Evolutionary conservation across 1,140 invertebrate genomes (phyloP).

Genomic region (Macrobrachium rosenbergii): DNA sequence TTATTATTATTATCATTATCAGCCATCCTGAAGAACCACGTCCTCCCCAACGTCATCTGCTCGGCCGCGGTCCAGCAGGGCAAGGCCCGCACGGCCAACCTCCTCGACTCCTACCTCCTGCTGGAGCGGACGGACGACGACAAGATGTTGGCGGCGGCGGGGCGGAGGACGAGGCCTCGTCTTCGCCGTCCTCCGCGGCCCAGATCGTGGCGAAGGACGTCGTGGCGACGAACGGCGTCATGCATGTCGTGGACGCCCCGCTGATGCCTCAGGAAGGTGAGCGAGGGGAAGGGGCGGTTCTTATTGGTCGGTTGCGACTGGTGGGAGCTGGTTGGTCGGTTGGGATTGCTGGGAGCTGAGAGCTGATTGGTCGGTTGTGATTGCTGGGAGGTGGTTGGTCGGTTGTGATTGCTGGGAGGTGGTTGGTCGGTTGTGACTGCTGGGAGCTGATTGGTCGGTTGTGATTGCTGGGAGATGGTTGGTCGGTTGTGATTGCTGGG

Average conservation of each 20-base stretch:
- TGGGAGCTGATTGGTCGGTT: too few relatives aligned
- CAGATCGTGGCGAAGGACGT: conserved; percentile 72
- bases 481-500: too few relatives aligned
- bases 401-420: too few relatives aligned
- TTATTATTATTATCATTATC: too few relatives aligned
- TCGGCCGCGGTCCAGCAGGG: conserved; percentile 73
- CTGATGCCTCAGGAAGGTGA: conserved; percentile 72
- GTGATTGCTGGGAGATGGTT: too few relatives aligned
- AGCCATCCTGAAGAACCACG: conserved; percentile 75
- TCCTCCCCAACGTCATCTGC: conserved; percentile 79
- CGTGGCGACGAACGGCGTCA: conserved; percentile 75
- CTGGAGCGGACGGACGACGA: conserved; percentile 73
- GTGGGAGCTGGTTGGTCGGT: too few relatives aligned
- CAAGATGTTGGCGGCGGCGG: conserved; percentile 70
- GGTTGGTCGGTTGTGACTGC: too few relatives aligned
- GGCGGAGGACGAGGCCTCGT: not conserved
- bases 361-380: too few relatives aligned
- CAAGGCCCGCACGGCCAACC: conserved; percentile 74
- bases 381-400: too few relatives aligned
- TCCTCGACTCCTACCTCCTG: conserved; percentile 73
- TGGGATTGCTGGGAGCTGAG: too few relatives aligned
- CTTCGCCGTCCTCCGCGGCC: conserved; percentile 65
- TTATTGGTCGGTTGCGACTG: too few relatives aligned
- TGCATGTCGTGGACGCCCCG: conserved; percentile 74
- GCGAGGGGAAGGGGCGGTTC: too few relatives aligned